Evolutionary conservation across 1,140 invertebrate genomes (phyloP).

Genomic region (Drosophila bipectinata): DNA sequence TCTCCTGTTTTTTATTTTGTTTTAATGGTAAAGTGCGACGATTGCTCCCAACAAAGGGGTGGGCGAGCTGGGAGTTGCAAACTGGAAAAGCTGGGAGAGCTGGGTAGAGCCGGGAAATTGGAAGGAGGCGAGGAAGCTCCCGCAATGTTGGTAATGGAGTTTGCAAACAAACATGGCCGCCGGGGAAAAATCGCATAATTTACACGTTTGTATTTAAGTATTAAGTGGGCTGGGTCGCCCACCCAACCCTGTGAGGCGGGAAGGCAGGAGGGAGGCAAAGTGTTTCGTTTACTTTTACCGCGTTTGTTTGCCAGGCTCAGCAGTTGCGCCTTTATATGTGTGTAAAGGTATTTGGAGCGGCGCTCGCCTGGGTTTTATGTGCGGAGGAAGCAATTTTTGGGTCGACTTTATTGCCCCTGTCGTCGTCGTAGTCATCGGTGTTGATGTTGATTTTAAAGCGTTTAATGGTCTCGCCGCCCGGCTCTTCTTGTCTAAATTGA

Average conservation of each 20-base stretch:
- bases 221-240: conserved; percentile 62
- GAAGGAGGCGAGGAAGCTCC: conserved; percentile 43
- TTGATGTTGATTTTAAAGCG: conserved; percentile 80
- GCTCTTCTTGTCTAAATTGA: conserved; percentile 61
- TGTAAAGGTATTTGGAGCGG: conserved; percentile 57
- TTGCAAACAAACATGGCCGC: conserved; percentile 81
- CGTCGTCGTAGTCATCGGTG: conserved; percentile 55
- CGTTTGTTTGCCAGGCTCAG: conserved; percentile 67
- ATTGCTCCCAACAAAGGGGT: conserved; percentile 79
- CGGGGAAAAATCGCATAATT: conserved; percentile 82
- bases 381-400: conserved; percentile 78
- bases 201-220: conserved; percentile 82
- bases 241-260: no score
- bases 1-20: conserved; percentile 36
- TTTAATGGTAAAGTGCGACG: conserved; percentile 78
- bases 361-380: conserved; percentile 67
- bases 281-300: conserved; percentile 77
- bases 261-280: conserved; percentile 41
- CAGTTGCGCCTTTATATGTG: conserved; percentile 49
- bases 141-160: conserved; percentile 81
- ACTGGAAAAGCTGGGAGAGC: neutral
- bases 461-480: conserved; percentile 61
- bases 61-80: conserved; percentile 17
- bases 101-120: no score
- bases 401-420: conserved; percentile 79